phyloP scores from a whole-genome alignment of 2,888 invertebrate genomes.

The Chirona hameri region DNA sequence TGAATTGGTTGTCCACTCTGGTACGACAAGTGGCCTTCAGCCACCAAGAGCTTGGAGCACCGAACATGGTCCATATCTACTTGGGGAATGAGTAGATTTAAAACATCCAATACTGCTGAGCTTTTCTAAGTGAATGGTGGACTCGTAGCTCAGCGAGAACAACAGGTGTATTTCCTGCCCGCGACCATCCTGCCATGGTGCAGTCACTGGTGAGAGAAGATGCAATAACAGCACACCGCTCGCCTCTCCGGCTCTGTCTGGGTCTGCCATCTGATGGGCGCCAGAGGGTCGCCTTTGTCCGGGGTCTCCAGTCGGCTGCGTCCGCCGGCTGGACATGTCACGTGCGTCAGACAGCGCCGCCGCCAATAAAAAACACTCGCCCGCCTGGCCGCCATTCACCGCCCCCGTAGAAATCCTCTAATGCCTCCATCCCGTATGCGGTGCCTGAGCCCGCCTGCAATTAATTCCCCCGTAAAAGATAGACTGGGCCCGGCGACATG shows the following conservation, averaged over 20 bases:
- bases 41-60: too few species aligned
- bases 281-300: neutral
- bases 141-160: too few species aligned
- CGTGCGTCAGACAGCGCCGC: neutral
- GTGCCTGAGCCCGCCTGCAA: neutral
- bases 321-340: too few species aligned
- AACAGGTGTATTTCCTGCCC: too few species aligned
- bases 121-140: too few species aligned
- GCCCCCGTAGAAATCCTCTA: neutral
- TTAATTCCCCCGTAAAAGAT: slow-evolving; percentile 28
- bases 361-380: slow-evolving; percentile 10
- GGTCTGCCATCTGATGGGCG: neutral
- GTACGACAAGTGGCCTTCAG: too few species aligned
- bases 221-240: too few species aligned
- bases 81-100: neutral
- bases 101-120: too few species aligned
- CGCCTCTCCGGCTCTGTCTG: neutral
- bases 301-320: neutral
- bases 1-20: too few species aligned
- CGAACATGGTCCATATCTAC: too few species aligned
- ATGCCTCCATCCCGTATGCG: neutral
- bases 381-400: neutral
- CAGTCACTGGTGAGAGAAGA: too few species aligned
- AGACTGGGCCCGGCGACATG: neutral
- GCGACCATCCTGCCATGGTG: too few species aligned